Evolutionary conservation across 1,140 invertebrate species (phyloP).

Genomic region (Drosophila melanogaster): DNA sequence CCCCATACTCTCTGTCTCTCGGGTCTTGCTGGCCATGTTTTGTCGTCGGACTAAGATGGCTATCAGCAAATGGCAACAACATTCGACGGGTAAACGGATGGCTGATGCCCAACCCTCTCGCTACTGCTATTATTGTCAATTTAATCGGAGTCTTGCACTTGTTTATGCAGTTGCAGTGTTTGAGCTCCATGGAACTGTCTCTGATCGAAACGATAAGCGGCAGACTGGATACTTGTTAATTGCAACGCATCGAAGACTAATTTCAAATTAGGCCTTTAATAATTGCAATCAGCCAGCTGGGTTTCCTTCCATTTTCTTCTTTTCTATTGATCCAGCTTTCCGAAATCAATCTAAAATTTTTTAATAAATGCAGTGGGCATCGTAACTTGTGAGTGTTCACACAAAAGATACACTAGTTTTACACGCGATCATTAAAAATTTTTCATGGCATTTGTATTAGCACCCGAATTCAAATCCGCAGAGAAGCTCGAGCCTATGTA

Average conservation of each 20-base stretch:
- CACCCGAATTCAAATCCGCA: background rate
- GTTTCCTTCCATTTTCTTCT: background rate
- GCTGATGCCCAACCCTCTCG: slow-evolving; percentile 46
- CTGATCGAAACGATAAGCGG: slow-evolving; percentile 23
- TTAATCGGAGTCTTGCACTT: slow-evolving; percentile 65
- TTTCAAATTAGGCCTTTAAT: slow-evolving; percentile 2
- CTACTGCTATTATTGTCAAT: slow-evolving; percentile 50
- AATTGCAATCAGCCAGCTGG: background rate
- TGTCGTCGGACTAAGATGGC: slow-evolving; percentile 61
- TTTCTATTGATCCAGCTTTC: background rate
- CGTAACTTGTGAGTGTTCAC: slow-evolving; percentile 10
- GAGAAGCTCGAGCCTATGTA: slow-evolving; percentile 3
- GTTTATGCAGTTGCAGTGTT: slow-evolving; percentile 61
- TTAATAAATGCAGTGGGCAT: background rate
- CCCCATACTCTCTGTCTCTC: slow-evolving; percentile 1
- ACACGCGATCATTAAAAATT: slow-evolving; percentile 41
- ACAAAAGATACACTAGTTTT: slow-evolving; percentile 33
- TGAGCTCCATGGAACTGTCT: background rate
- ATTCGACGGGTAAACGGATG: slow-evolving; percentile 20
- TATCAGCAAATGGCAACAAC: slow-evolving; percentile 68
- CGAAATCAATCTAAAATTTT: background rate
- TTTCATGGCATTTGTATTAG: slow-evolving; percentile 39
- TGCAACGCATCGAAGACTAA: background rate
- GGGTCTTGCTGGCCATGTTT: slow-evolving; percentile 46
- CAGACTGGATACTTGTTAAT: slow-evolving; percentile 7